Evolutionary conservation across 2,113 vertebrate species (phyloP).

Genomic region (Neogobius melanostomus): DNA sequence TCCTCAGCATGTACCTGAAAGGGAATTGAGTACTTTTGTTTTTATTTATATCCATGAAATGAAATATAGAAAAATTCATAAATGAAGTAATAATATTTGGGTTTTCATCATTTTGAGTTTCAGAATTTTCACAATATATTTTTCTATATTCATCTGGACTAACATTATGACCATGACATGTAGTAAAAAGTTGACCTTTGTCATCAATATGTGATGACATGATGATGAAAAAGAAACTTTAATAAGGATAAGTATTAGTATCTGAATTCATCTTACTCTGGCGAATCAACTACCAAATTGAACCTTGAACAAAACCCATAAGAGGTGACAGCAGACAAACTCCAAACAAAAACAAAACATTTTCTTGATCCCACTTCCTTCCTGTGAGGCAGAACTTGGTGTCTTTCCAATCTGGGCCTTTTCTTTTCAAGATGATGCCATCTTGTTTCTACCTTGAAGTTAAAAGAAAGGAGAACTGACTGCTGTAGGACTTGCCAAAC

Average conservation of each 20-base stretch:
- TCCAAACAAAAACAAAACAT: not conserved
- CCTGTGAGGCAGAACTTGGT: not conserved
- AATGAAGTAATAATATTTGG: not conserved
- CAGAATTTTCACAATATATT: no score
- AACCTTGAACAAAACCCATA: not conserved
- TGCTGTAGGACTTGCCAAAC: not conserved
- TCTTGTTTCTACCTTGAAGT: constrained; percentile 14
- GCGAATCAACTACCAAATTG: not conserved
- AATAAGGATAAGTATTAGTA: not conserved
- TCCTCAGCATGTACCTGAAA: constrained; percentile 89
- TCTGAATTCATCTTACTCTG: not conserved
- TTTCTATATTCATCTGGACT: no score
- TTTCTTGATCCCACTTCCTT: not conserved
- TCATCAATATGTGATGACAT: no score
- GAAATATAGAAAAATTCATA: constrained; percentile 3
- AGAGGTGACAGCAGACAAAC: not conserved
- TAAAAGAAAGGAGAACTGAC: constrained; percentile 7
- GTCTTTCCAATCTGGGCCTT: not conserved
- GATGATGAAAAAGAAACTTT: no score
- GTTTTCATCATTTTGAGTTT: no score
- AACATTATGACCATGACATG: no score
- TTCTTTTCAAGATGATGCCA: constrained; percentile 5
- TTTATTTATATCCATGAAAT: constrained; percentile 1
- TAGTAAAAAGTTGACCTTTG: no score
- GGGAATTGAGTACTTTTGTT: constrained; percentile 4